Conservation (phyloP, 2,888 invertebrate species). For the Dryobota labecula region DNA sequence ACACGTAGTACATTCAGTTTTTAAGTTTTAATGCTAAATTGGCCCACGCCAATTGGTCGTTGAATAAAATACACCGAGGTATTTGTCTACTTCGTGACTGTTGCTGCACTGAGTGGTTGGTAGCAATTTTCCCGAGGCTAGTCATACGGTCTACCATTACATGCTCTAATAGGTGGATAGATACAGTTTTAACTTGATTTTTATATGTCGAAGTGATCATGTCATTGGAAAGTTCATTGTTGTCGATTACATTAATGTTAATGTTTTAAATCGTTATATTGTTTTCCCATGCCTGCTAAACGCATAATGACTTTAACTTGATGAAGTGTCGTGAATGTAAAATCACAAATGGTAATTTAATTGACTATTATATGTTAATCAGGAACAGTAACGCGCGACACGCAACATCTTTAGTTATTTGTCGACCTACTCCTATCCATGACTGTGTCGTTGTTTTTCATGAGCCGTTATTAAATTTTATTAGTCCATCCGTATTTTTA, state of each 20-base stretch:
- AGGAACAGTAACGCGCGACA: constrained; percentile 76
- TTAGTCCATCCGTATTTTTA: constrained; percentile 58
- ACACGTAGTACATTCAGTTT: constrained; percentile 49
- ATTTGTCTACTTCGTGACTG: constrained; percentile 71
- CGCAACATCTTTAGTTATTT: constrained; percentile 66
- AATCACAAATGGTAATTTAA: constrained; percentile 78
- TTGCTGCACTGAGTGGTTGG: constrained; percentile 69
- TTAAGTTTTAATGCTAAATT: constrained; percentile 57
- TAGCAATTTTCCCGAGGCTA: constrained; percentile 79
- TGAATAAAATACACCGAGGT: constrained; percentile 69
- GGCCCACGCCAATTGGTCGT: constrained; percentile 64
- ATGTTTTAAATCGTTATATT: constrained; percentile 65
- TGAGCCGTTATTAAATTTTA: constrained; percentile 42
- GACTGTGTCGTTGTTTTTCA: constrained; percentile 53
- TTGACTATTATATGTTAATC: constrained; percentile 82
- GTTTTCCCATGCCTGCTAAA: constrained; percentile 69
- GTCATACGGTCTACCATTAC: constrained; percentile 77
- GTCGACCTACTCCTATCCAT: constrained; percentile 64
- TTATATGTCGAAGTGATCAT: constrained; percentile 60
- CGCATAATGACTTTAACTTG: constrained; percentile 72
- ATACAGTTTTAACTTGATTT: constrained; percentile 76
- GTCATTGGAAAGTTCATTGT: constrained; percentile 33
- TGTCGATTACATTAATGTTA: constrained; percentile 43
- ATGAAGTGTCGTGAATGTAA: constrained; percentile 76
- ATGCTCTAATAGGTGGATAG: constrained; percentile 78